These are phyloP conservation scores for Tetheella fluctuosa DNA, from an alignment of 2,888 invertebrate genomes.

Conservation along the genomic window DNA sequence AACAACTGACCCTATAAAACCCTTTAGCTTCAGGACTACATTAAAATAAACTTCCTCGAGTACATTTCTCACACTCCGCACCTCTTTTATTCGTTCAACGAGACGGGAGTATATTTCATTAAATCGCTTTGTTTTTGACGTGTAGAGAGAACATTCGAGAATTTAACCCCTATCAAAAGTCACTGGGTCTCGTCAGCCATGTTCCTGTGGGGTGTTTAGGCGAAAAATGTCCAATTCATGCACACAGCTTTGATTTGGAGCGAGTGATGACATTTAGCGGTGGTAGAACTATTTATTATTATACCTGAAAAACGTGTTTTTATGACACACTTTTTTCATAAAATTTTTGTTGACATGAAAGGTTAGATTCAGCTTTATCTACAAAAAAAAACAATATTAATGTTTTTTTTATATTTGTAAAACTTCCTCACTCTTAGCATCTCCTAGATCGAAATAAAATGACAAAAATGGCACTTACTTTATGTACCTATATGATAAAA, in stretches of 20 bases:
- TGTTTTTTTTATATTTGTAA: too few relatives aligned
- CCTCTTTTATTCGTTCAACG: neutral
- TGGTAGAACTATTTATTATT: conserved; percentile 16
- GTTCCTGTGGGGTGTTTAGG: conserved; percentile 41
- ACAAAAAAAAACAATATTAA: too few relatives aligned
- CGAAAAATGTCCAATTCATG: conserved; percentile 57
- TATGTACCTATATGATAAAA: too few relatives aligned
- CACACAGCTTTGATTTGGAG: conserved; percentile 27
- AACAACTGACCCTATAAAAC: too few relatives aligned
- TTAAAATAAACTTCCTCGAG: neutral
- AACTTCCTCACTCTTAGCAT: too few relatives aligned
- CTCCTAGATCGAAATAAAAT: too few relatives aligned
- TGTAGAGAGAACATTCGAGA: conserved; percentile 6
- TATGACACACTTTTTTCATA: too few relatives aligned
- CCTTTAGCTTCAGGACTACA: neutral
- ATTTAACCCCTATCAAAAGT: conserved; percentile 51
- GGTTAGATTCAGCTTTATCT: too few relatives aligned
- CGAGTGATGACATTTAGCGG: conserved; percentile 15
- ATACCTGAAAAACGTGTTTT: too few relatives aligned
- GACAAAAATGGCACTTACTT: too few relatives aligned
- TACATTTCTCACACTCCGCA: neutral
- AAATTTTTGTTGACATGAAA: too few relatives aligned
- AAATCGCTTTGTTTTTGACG: conserved; percentile 9
- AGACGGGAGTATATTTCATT: neutral
- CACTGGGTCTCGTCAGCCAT: conserved; percentile 17